Evolutionary conservation across 1,140 invertebrate genomes (phyloP).

Genomic region (Lasioglossum baleicum): DNA sequence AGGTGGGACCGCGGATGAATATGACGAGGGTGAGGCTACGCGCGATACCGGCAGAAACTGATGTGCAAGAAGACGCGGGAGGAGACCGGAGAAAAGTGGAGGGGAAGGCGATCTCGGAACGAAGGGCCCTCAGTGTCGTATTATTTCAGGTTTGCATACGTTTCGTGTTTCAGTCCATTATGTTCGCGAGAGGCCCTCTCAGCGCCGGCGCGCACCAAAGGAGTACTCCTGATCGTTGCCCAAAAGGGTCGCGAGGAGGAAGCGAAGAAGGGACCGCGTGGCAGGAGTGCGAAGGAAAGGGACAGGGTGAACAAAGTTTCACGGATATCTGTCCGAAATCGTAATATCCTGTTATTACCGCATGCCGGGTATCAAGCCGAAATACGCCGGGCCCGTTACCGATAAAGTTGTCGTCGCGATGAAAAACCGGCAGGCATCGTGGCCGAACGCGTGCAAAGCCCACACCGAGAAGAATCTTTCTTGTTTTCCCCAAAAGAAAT

Average conservation of each 20-base stretch:
- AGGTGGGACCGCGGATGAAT: conserved; percentile 46
- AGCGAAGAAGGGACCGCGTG: too few species aligned
- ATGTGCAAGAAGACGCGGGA: conserved; percentile 29
- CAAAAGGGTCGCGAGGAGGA: too few species aligned
- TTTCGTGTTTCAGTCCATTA: conserved; percentile 65
- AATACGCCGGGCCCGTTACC: conserved; percentile 5
- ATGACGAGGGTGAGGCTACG: conserved; percentile 62
- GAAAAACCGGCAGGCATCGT: conserved; percentile 26
- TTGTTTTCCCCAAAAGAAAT: conserved; percentile 38
- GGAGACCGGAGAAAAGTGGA: too few species aligned
- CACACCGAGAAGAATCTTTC: too few species aligned
- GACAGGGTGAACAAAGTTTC: too few species aligned
- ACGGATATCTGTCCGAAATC: too few species aligned
- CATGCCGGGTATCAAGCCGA: too few species aligned
- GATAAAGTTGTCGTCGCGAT: conserved; percentile 30
- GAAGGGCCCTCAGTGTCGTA: conserved; percentile 58
- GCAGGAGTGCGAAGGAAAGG: too few species aligned
- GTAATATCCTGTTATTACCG: too few species aligned
- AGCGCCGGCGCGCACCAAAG: too few species aligned
- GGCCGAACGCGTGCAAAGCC: conserved; percentile 30
- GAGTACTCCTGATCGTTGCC: too few species aligned
- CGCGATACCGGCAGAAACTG: conserved; percentile 34
- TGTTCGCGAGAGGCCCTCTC: conserved; percentile 39
- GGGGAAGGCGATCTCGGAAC: too few species aligned
- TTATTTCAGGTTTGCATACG: conserved; percentile 69